Evolutionary conservation across 2,888 invertebrate species (phyloP), one percentile per base, ranked within the genome.

Genomic region (Drosophila multiciliata): DNA sequence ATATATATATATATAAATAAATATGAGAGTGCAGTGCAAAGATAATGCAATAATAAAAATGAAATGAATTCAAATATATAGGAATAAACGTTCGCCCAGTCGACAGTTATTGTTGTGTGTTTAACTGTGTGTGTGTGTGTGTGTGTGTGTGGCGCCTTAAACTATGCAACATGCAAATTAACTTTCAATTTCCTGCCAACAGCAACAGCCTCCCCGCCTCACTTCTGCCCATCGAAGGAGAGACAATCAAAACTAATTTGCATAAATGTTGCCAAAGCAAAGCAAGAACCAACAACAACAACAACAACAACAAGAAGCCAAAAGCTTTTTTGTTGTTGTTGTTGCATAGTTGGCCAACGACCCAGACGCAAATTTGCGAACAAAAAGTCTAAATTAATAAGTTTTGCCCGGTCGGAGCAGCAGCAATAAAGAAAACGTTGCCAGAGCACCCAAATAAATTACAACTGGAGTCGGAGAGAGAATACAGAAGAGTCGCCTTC

Each of bases 231-330:
- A 36, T 11, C 20, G 12, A 33, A 42, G 5, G 33, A 88, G 70
- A 79, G 87, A 88, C 90, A 88, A 88, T 88, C 90, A 87, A 88
- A 88, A 90, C 87, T 84, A 88, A 88, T 88, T 88, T 88, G 82
- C 90, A 88, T 88, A 88, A 90, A 88, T 89, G 90, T 83, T 83
- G 78, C 79, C 73, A 81, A 87, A 78, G 80, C 82, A 84, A 76
- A 76, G 76, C 76, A 71, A 76, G 54, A 71, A 61, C 74, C 66
- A 76, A 66, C 67, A 23, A 29, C 29, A 29, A 29, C 29, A 29
- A 29, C 29, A 29, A 23, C 23, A 23, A 29, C 67, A 76, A 66
- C 67, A 71, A 66, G 65, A 59, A 66, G 53, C 65, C 63, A 65
- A 78, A 62, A 67, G 76, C 76, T 68, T 63, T 63, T 35, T 63